Conservation (phyloP, 2,797 vertebrate species). For the Varecia variegata region DNA sequence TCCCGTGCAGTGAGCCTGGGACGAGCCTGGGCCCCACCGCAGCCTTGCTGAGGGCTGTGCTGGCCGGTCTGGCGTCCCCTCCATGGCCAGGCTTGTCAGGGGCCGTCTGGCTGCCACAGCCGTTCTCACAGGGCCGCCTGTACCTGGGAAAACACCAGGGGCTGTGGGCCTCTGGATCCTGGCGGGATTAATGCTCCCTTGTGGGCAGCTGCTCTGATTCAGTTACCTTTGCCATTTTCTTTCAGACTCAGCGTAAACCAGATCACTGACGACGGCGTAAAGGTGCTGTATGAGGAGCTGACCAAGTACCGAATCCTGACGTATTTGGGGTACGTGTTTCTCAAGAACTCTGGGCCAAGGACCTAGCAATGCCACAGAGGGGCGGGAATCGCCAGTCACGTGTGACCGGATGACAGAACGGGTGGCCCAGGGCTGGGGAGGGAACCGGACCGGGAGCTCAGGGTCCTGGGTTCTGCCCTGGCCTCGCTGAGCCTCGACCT, state of each 20-base stretch:
- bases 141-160: background rate
- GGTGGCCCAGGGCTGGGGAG: background rate
- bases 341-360: background rate
- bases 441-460: accelerated
- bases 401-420: accelerated
- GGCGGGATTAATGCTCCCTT: background rate
- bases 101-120: background rate
- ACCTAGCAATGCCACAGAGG: accelerated
- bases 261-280: slow-evolving; percentile 91
- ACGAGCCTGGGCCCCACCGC: too few species aligned
- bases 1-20: background rate
- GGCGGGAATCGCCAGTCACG: accelerated
- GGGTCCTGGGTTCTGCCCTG: background rate
- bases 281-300: slow-evolving; percentile 92
- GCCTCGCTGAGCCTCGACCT: background rate
- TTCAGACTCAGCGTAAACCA: slow-evolving; percentile 94
- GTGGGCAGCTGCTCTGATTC: background rate
- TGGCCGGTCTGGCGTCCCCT: background rate
- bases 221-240: slow-evolving; percentile 39
- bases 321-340: slow-evolving; percentile 89
- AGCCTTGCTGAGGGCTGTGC: background rate
- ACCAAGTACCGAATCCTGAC: slow-evolving; percentile 90
- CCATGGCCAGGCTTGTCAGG: accelerated
- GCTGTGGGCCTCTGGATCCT: background rate
- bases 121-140: accelerated